Base-by-base conservation (phyloP, 2,113 vertebrate genomes). In the Potamarius usumacintae region DNA sequence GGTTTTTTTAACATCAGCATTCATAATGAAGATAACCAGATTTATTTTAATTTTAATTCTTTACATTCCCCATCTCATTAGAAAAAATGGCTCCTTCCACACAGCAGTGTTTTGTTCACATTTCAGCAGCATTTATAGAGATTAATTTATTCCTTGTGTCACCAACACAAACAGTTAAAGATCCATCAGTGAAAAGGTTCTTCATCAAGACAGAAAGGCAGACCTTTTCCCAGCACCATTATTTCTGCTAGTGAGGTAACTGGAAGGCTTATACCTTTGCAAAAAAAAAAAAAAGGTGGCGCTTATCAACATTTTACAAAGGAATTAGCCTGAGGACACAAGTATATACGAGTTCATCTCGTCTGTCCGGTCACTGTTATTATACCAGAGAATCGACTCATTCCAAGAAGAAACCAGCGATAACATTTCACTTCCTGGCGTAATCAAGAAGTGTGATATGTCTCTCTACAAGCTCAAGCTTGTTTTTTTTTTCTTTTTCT, bases 261-360 rank as follows among this genome's bases (percentile, higher is more conserved):
- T 27, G 83, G 22, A 69, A n/a, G 83, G 27, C 30, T 52, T 9
- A 67, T 72, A 42, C 34, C 67, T 20, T n/a, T 17, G 27, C 27
- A 62, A 67, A n/a, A 12, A 25, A n/a, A 50, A 67, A 83, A 83
- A 34, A 72, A 74, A 50, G 74, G 8, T 55, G 22, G 18, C 72
- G 52, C 20, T 48, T 74, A 72, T 76, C 14, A 58, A 50, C 57
- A 76, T 77, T 60, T 90, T 78, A 84, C 91, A 92, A 90, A 93
- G 93, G 93, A 94, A 94, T 94, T 89, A 84, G 93, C 93, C 82
- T 57, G 87, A 89, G 93, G 94, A 93, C 91, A 93, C 90, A 83
- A 77, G 11, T 18, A 15, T 50, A 53, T 48, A 50, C 20, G 34
- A 87, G 89, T 80, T 86, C 89, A 92, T 91, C 92, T 93, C 92